Evolutionary conservation across 2,888 invertebrate species (phyloP), one percentile per base, ranked within the genome.

Genomic region (Microplitis deprimator): DNA sequence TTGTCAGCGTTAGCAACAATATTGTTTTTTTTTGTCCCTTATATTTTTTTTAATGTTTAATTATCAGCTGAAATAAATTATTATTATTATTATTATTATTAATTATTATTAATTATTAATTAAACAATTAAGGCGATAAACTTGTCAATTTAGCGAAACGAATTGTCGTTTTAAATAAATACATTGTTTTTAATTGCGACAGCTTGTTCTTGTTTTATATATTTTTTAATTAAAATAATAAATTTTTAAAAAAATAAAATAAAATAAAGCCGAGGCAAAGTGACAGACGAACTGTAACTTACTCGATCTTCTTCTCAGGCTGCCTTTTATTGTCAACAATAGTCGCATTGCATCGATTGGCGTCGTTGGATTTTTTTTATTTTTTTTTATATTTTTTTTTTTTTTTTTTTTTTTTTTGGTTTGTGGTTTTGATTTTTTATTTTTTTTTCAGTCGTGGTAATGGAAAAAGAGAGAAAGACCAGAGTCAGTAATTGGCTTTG

Each of bases 241-340:
- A 29, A 29, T 29, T 29, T 29, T 29, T 0, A 29, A 29, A 3
- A 29, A 29, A 29, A 20, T 20, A 20, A 20, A 29, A 29, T 13
- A 50, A 50, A 50, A 50, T 13, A 50, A 50, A 50, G 50, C 10
- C 50, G 50, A 77, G 76, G 62, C 75, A 82, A 80, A 83, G 83
- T 81, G 82, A 82, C 82, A 85, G 83, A 83, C 84, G 81, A 82
- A 81, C 82, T 80, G 78, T 82, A 85, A 93, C 93, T 93, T 92
- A 93, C 93, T 93, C 93, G 91, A 90, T 92, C 91, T 92, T 93
- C 91, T 92, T 92, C 91, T 93, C 93, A 91, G 92, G 93, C 90
- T 93, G 93, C 92, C 92, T 91, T 89, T 89, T 82, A 83, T 86
- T 80, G 84, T 77, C 71, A 80, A 79, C 72, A 82, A 84, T 84